These are phyloP conservation scores for Bombus confusus DNA, from an alignment of 1,140 invertebrate species.

Conservation along the genomic window DNA sequence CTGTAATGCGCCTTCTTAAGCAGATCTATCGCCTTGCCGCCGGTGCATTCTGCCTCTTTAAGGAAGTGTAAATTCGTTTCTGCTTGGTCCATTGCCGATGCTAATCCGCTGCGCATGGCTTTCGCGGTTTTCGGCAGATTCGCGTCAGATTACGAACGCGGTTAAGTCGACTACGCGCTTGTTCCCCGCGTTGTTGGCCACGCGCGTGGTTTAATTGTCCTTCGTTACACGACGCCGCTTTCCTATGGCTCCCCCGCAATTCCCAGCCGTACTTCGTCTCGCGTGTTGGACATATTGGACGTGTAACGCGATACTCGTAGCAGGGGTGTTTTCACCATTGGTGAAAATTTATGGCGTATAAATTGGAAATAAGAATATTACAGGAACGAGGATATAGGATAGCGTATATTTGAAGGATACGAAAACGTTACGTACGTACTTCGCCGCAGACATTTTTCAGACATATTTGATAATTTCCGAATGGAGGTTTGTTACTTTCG, in stretches of 20 bases:
- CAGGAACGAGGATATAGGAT: too few relatives aligned
- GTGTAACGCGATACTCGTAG: neutral
- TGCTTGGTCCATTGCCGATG: neutral
- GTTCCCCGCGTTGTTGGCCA: neutral
- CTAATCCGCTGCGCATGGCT: neutral
- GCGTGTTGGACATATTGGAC: neutral
- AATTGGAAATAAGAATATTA: too few relatives aligned
- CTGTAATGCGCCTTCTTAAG: slow-evolving; percentile 21
- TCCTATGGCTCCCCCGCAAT: neutral
- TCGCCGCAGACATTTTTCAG: neutral
- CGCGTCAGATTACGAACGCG: neutral
- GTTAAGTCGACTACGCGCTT: neutral
- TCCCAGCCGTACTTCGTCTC: neutral
- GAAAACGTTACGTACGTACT: too few relatives aligned
- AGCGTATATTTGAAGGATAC: accelerated
- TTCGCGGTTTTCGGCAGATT: neutral
- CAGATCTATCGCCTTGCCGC: neutral
- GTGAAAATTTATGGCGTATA: neutral
- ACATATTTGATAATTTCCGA: neutral
- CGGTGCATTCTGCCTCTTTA: neutral
- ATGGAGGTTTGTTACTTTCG: neutral
- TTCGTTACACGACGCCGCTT: neutral
- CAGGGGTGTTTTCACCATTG: too few relatives aligned
- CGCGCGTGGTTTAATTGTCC: neutral
- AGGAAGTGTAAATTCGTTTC: neutral